Evolutionary conservation across 2,113 vertebrate species (phyloP).

Genomic region (Benitochromis conjunctus): DNA sequence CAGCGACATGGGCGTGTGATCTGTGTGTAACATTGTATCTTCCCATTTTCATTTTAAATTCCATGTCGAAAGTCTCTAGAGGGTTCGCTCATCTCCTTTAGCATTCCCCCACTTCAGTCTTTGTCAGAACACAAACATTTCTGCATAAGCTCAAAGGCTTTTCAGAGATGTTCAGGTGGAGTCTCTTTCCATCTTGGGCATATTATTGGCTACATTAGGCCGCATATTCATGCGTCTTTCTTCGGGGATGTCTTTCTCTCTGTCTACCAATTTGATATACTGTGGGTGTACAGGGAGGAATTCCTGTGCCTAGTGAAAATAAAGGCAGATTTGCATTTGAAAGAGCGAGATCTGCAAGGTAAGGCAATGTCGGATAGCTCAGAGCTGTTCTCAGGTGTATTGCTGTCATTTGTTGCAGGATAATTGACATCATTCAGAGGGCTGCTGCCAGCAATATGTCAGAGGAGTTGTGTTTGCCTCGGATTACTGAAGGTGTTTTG

Average conservation of each 20-base stretch:
- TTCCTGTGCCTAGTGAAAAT: conserved; percentile 23
- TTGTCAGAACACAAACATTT: not conserved
- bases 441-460: conserved; percentile 3
- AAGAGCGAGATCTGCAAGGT: conserved; percentile 44
- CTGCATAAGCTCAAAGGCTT: not conserved
- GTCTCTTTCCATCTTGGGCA: not conserved
- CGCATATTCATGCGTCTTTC: not conserved
- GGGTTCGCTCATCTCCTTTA: not conserved
- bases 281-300: not conserved
- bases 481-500: conserved; percentile 14
- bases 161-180: not conserved
- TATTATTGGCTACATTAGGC: conserved; percentile 7
- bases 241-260: not conserved
- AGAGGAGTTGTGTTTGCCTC: conserved; percentile 20
- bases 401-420: conserved; percentile 48
- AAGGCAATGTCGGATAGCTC: conserved; percentile 33
- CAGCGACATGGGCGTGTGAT: not conserved
- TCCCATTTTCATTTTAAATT: conserved; percentile 10
- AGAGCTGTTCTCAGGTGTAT: conserved; percentile 26
- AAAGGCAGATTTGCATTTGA: conserved; percentile 52
- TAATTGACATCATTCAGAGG: conserved; percentile 50
- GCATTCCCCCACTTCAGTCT: not conserved
- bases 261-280: conserved; percentile 1
- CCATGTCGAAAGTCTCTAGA: not conserved
- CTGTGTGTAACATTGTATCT: not conserved